phyloP scores from a whole-genome alignment of 2,888 invertebrate genomes.

The Prosapia bicincta region DNA sequence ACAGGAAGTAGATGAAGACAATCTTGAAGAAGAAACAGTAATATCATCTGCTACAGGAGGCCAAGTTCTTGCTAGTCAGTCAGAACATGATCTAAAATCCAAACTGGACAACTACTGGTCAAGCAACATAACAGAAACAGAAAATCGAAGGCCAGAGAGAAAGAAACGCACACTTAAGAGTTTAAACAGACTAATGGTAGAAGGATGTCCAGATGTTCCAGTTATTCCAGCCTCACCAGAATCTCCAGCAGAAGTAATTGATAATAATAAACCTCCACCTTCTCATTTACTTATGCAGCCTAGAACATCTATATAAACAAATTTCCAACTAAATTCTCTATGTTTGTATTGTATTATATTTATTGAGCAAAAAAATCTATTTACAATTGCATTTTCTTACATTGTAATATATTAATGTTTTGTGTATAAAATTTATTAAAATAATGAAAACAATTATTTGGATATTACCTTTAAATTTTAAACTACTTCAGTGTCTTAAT shows the following conservation, averaged over 20 bases:
- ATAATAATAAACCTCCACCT: not conserved
- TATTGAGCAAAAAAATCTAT: not conserved
- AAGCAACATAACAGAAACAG: not conserved
- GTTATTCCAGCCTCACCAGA: not conserved
- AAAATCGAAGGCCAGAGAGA: not conserved
- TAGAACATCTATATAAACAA: not conserved
- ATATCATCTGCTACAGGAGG: not conserved
- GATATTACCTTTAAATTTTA: no score
- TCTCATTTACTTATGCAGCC: not conserved
- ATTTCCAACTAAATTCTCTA: not conserved
- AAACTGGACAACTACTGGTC: not conserved
- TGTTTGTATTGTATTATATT: not conserved
- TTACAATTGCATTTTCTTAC: not conserved
- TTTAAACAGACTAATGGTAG: not conserved
- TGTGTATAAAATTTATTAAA: not conserved
- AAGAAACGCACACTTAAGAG: not conserved
- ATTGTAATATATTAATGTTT: not conserved
- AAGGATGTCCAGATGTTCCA: not conserved
- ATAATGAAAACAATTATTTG: not conserved
- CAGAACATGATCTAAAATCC: not conserved
- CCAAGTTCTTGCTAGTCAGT: not conserved
- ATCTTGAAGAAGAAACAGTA: not conserved
- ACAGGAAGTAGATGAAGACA: not conserved
- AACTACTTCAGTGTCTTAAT: no score
- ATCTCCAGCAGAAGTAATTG: not conserved